These are phyloP conservation scores for Ptychadena robeensis DNA, from an alignment of 2,797 vertebrate species.

Conservation along the genomic window DNA sequence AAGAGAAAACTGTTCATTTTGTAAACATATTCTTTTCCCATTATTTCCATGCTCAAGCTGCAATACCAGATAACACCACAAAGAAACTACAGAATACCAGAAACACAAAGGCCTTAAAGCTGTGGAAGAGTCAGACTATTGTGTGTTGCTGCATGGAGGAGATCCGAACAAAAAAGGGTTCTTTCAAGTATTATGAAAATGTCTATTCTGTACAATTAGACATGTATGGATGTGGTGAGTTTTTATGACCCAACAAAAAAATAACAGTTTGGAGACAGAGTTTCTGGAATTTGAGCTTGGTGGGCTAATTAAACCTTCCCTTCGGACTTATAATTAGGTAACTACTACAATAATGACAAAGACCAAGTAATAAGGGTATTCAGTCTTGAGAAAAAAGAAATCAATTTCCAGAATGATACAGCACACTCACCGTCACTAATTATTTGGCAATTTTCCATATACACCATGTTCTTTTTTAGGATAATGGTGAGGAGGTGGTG, in stretches of 20 bases:
- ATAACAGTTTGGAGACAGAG: no score
- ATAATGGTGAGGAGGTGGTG: not conserved
- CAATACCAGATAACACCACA: not conserved
- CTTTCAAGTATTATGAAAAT: not conserved
- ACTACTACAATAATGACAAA: not conserved
- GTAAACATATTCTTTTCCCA: no score
- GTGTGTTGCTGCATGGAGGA: not conserved
- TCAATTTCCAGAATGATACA: not conserved
- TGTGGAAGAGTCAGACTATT: not conserved
- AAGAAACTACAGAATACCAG: not conserved
- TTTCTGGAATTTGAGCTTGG: no score
- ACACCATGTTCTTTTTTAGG: constrained; percentile 29
- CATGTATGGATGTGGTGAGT: not conserved
- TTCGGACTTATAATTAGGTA: not conserved
- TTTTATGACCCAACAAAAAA: no score
- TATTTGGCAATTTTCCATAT: constrained; percentile 14
- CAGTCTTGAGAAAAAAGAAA: not conserved
- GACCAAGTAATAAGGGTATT: not conserved
- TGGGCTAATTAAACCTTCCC: no score
- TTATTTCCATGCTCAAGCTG: no score
- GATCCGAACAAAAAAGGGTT: not conserved
- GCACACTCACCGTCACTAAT: constrained; percentile 29
- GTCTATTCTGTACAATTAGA: not conserved
- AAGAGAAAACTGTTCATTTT: no score
- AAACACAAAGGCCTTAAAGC: not conserved